Base-by-base conservation (phyloP, 2,797 vertebrate genomes). In the Molossus alvarezi region DNA sequence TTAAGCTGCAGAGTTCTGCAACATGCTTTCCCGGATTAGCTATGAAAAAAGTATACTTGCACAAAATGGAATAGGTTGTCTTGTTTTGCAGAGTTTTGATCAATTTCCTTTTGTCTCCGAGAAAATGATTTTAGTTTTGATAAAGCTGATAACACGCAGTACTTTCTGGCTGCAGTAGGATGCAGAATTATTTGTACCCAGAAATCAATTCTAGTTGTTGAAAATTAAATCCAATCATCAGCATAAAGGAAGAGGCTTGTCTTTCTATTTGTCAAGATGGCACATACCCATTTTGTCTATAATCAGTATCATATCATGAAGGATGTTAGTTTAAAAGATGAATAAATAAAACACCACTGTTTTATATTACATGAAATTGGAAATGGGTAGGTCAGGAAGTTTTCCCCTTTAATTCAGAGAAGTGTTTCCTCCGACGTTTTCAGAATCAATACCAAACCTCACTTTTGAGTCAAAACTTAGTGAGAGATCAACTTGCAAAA, bases 121-220 rank as follows among this genome's bases (percentile, higher is more conserved):
- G 90, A 57, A 94, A 97, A 95, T 72, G 0, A 95, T 85, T 97
- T 97, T 88, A 69, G 64, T 76, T 92, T 92, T 95, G 79, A 95
- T 91, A 94, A 95, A 96, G 86, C 62, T 94, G 51, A 85, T 67
- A 67, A 76, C 9, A 10, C 9, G 23, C 33, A 58, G 2, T 88
- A 86, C 27, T 94, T 96, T 89, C 60, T 77, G 55, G 73, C 80
- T 76, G 65, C 41, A 60, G 15, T 80, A 89, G 27, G 15, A 73
- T n/a, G 41, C 53, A 72, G 60, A 84, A 83, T 92, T 96, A 93
- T 92, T 95, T 96, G 72, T 93, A 33, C 89, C 71, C 84, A 91
- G 62, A 95, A 95, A 81, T 95, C 81, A 95, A 29, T 95, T 95
- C 48, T 80, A 69, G 23, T 65, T 94, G 58, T 93, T 97, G 71